These are phyloP conservation scores for Noctua pronuba DNA, from an alignment of 2,888 invertebrate genomes.

Conservation along the genomic window DNA sequence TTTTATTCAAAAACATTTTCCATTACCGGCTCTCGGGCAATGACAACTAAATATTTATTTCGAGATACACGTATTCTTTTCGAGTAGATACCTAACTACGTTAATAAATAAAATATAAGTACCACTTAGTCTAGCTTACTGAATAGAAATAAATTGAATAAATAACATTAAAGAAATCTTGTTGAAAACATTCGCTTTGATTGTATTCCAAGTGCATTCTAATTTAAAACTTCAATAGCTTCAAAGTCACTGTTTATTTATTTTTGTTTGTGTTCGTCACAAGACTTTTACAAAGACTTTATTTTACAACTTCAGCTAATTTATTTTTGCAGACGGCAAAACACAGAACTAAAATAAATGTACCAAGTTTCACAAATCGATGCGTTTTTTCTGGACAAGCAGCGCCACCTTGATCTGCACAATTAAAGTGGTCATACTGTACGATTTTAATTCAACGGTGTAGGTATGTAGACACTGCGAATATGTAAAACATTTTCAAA, in stretches of 20 bases:
- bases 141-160: slow-evolving; percentile 21
- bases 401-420: too few species aligned
- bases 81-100: background rate
- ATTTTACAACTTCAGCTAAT: background rate
- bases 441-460: background rate
- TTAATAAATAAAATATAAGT: slow-evolving; percentile 14
- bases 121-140: slow-evolving; percentile 8
- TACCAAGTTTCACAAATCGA: too few species aligned
- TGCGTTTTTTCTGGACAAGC: too few species aligned
- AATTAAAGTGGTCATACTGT: too few species aligned
- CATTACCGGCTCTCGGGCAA: background rate
- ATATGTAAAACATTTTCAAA: background rate
- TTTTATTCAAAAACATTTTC: background rate
- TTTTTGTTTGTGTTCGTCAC: slow-evolving; percentile 6
- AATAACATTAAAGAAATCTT: slow-evolving; percentile 16
- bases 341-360: too few species aligned
- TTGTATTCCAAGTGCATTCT: background rate
- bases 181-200: slow-evolving; percentile 13
- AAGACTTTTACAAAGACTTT: background rate
- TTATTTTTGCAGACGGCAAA: too few species aligned
- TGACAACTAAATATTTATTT: background rate
- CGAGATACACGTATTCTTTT: slow-evolving; percentile 1
- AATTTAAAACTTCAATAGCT: slow-evolving; percentile 16
- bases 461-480: background rate
- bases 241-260: slow-evolving; percentile 1